Base-by-base conservation (phyloP, 1,140 invertebrate species). In the Calliopsis andreniformis region DNA sequence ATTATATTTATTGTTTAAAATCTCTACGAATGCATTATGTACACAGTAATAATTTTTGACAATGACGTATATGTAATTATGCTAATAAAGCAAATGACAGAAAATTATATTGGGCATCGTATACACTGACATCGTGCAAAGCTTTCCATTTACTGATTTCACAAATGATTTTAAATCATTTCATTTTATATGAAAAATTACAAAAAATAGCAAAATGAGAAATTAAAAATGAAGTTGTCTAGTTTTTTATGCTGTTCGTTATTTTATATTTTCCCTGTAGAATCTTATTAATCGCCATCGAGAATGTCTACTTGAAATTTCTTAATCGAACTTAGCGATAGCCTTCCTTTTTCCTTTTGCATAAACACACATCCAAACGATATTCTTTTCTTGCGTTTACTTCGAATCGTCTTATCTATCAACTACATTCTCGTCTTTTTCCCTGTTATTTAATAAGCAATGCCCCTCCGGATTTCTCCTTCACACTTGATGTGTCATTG, bases 391-490 rank as follows among this genome's bases (percentile, higher is more conserved):
- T 47, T 30, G 23, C 68, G 53, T 66, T 78, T 79, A 64, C 39
- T 81, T 66, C 53, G n/a, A 66, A 43, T 35, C 20, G n/a, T 55
- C 30, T 35, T n/a, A 66, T 66, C 23, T 49, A 63, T 7, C 32
- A 64, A 45, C 23, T 56, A 45, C 51, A n/a, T 53, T 82, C 39
- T 81, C 53, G n/a, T 39, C 28, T 10, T 42, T 49, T 39, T 70
- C 18, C 7, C 8, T 71, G n/a, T 56, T 35, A 30, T 14, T 61
- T 53, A 62, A 58, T 53, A 49, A 78, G 61, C 81, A 70, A 82
- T 45, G 75, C 75, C 63, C 23, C 75, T 82, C 53, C 69, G 18
- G 64, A 70, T 82, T 83, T 72, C 56, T 76, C 55, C 16, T 49
- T 49, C n/a, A n/a, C n/a, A 25, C 20, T 23, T 68, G 66, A 61